These are phyloP conservation scores for Lamellibrachia luymesi DNA, from an alignment of 1,140 invertebrate genomes.

Conservation along the genomic window DNA sequence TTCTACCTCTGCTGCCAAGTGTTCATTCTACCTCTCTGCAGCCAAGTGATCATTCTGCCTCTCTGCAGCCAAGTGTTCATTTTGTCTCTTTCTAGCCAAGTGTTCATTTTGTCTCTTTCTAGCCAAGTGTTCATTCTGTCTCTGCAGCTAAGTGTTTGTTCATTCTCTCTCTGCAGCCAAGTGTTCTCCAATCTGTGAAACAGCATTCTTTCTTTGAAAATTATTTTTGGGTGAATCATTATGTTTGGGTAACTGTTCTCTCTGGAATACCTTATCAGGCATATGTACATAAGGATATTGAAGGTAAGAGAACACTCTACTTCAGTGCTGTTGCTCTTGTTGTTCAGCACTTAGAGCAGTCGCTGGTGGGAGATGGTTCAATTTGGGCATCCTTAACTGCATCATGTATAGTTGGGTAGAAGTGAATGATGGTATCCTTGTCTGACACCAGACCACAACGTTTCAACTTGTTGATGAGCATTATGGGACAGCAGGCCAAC, in stretches of 20 bases:
- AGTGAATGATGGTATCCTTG: neutral
- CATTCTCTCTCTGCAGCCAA: neutral
- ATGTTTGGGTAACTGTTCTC: neutral
- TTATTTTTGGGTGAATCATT: neutral
- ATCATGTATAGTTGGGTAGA: neutral
- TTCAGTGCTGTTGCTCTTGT: neutral
- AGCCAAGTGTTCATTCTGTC: neutral
- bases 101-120: no score
- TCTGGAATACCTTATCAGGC: neutral
- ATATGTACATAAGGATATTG: neutral
- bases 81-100: neutral
- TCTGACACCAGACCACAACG: neutral
- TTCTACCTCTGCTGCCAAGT: no score
- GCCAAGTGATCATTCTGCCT: no score
- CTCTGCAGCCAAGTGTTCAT: neutral
- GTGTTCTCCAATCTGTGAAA: neutral
- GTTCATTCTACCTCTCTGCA: no score
- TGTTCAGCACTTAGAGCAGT: neutral
- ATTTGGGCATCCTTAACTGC: neutral
- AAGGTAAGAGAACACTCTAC: neutral
- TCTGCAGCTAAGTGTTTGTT: neutral
- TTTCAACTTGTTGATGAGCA: neutral
- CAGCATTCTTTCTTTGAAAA: neutral
- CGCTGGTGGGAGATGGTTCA: neutral
- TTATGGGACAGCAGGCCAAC: conserved; percentile 3